phyloP scores from a whole-genome alignment of 2,113 vertebrate genomes.

The Tiliqua scincoides region DNA sequence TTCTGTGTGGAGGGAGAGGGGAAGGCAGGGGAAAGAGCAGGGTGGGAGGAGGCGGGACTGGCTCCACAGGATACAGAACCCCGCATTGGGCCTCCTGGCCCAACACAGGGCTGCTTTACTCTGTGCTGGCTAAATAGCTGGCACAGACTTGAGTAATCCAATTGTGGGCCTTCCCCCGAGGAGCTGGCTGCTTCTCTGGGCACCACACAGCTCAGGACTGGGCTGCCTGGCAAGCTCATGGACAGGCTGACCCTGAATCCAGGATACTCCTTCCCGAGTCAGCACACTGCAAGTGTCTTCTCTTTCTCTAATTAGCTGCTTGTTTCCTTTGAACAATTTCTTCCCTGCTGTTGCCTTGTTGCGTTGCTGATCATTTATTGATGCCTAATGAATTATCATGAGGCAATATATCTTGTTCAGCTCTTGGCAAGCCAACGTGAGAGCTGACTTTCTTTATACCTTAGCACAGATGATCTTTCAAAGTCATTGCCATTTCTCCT shows the following conservation, averaged over 20 bases:
- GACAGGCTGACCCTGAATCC: not conserved
- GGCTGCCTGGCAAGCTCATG: too few relatives aligned
- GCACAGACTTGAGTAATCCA: too few relatives aligned
- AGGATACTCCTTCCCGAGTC: not conserved
- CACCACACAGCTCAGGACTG: too few relatives aligned
- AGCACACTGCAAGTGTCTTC: not conserved
- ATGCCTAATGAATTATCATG: conserved; percentile 62
- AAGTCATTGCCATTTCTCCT: conserved; percentile 41
- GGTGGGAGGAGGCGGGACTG: too few relatives aligned
- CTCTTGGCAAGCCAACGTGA: conserved; percentile 45
- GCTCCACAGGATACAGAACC: too few relatives aligned
- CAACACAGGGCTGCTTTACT: too few relatives aligned
- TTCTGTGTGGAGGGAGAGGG: too few relatives aligned
- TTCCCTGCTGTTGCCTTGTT: conserved; percentile 53
- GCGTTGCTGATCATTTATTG: conserved; percentile 60
- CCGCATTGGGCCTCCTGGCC: too few relatives aligned
- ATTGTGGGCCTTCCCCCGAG: too few relatives aligned
- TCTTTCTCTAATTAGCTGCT: conserved; percentile 58
- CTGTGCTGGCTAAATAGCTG: too few relatives aligned
- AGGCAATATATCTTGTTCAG: conserved; percentile 61
- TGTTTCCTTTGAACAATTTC: conserved; percentile 60
- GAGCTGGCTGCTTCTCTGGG: too few relatives aligned
- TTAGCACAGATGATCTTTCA: conserved; percentile 39
- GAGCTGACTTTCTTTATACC: conserved; percentile 37
- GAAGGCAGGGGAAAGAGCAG: too few relatives aligned